A percentile compares a stretch with the other conserved stretches of the same genome.
Evolutionary conservation across 2,797 vertebrate genomes (phyloP).

Genomic region (Cercopithecus diana): DNA sequence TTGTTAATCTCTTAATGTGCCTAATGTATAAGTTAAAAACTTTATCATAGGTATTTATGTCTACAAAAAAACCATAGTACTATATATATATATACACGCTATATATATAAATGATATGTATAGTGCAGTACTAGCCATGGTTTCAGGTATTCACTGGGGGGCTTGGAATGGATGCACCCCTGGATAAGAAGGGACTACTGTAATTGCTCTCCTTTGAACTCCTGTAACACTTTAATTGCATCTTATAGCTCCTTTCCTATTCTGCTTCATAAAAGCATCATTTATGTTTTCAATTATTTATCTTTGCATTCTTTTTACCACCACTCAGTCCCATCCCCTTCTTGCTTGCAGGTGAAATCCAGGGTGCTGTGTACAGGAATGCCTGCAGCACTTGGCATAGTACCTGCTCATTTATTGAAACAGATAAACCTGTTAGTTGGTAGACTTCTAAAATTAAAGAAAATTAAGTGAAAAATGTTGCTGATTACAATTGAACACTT

Average conservation of each 20-base stretch:
- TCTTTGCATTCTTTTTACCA: background rate
- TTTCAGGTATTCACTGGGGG: background rate
- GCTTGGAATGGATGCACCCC: background rate
- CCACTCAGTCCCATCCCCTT: background rate
- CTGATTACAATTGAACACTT: conserved; percentile 7
- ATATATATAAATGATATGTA: background rate
- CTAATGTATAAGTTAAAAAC: background rate
- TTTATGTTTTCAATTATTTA: conserved; percentile 27
- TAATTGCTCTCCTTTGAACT: background rate
- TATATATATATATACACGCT: background rate
- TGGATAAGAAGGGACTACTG: background rate
- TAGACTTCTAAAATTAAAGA: conserved; percentile 28
- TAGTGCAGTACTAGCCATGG: background rate
- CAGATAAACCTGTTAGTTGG: background rate
- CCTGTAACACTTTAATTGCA: background rate
- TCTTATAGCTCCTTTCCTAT: background rate
- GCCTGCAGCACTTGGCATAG: background rate
- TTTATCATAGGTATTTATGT: background rate
- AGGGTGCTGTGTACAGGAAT: background rate
- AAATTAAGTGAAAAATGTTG: conserved; percentile 16
- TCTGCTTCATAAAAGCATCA: conserved; percentile 4
- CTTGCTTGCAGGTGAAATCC: background rate
- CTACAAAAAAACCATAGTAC: background rate
- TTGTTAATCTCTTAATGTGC: background rate
- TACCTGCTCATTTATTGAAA: background rate